Evolutionary conservation across 2,888 invertebrate genomes (phyloP), one percentile per base, ranked within the genome.

Genomic region (Parasteatoda lunata): DNA sequence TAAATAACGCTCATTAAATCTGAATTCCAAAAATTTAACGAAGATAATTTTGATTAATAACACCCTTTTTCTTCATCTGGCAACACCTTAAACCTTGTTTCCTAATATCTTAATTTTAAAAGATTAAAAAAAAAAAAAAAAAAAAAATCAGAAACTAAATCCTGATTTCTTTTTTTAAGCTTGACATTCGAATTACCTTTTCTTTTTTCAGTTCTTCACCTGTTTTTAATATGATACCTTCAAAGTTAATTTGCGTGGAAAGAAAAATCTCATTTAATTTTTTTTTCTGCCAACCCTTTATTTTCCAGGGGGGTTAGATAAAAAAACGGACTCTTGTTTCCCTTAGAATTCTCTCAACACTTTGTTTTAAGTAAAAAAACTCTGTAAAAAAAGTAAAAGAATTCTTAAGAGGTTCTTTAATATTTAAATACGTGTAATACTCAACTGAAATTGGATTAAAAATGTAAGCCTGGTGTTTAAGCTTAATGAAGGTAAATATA

Each of bases 361-460:
- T 86, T 86, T 85, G 85, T 80, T 77, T 77, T 75, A 69, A 66
- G 47, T 47, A 48, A 66, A 81, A 81, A 79, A 64, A 30, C 30
- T 30, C 30, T 30, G 30, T 30, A 59, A 59, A 79, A 68, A 68
- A 72, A 64, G 15, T 47, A 71, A 72, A 75, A 69, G 70, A 69
- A 51, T n/a, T 49, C 76, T 80, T 86, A 86, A 86, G 85, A 86
- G 85, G 85, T 86, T 80, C 85, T 86, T 86, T 86, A 86, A 86
- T 86, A 86, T 86, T 86, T 86, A 86, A 86, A 86, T 86, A 80
- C 85, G 85, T 86, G 85, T 86, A 86, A 86, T 86, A 86, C 85
- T 77, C 85, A 72, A 64, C 48, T 77, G 85, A 81, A 80, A 86
- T 86, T 86, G 85, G 85, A 86, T 86, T 86, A 86, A 86, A 86